phyloP scores from a whole-genome alignment of 2,888 invertebrate genomes.

The Pilophorus perplexus region DNA sequence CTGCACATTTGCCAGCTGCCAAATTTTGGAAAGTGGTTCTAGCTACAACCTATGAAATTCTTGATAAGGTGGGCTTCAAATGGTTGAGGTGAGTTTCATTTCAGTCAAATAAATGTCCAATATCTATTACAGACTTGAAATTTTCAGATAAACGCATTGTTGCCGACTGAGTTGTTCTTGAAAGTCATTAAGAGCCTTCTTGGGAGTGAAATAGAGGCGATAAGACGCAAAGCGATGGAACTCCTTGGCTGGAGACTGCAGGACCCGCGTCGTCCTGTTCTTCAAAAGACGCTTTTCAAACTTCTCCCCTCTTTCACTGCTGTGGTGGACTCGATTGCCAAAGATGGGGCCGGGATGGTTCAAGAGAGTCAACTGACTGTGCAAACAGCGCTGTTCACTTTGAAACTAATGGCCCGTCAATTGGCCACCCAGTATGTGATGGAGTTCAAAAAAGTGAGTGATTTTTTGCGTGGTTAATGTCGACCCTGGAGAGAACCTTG shows the following conservation, averaged over 20 bases:
- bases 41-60: slow-evolving; percentile 72
- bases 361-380: slow-evolving; percentile 56
- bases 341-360: background rate
- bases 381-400: slow-evolving; percentile 76
- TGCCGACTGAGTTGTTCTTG: slow-evolving; percentile 77
- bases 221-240: slow-evolving; percentile 80
- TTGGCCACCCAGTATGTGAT: slow-evolving; percentile 66
- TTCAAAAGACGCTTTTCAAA: slow-evolving; percentile 22
- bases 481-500: no score
- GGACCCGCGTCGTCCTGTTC: slow-evolving; percentile 44
- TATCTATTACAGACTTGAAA: no score
- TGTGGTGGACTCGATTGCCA: slow-evolving; percentile 9
- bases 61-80: slow-evolving; percentile 73
- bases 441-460: slow-evolving; percentile 63
- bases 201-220: slow-evolving; percentile 66
- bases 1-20: slow-evolving; percentile 56
- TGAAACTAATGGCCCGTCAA: slow-evolving; percentile 77
- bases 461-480: no score
- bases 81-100: no score
- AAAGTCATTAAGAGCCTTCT: slow-evolving; percentile 72
- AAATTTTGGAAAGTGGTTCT: slow-evolving; percentile 83
- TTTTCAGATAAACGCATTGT: slow-evolving; percentile 54
- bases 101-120: no score
- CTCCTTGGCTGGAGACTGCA: slow-evolving; percentile 78
- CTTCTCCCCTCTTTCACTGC: slow-evolving; percentile 32